Evolutionary conservation across 1,140 invertebrate species (phyloP).

Genomic region (Drosophila malerkotliana): DNA sequence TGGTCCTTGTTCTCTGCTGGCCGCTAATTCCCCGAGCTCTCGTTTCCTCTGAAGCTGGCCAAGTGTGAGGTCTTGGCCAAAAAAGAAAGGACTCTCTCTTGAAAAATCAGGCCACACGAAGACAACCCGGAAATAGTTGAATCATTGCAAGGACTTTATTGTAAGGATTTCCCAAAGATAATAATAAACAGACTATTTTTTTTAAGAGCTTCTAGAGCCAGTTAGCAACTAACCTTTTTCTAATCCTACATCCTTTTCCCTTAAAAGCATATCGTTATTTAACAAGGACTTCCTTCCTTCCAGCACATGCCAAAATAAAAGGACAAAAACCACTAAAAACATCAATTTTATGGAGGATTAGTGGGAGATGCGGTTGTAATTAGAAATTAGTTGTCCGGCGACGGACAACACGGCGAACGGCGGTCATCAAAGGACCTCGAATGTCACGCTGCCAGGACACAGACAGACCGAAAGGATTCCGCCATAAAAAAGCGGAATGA

Average conservation of each 20-base stretch:
- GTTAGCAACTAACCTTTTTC: background rate
- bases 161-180: background rate
- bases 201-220: background rate
- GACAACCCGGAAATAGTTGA: conserved; percentile 38
- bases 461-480: conserved; percentile 29
- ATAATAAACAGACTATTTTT: background rate
- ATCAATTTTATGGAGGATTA: conserved; percentile 23
- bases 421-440: conserved; percentile 31
- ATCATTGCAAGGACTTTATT: conserved; percentile 7
- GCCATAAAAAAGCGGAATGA: conserved; percentile 46
- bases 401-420: background rate
- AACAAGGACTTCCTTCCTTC: background rate
- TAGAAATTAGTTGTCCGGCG: background rate
- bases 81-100: conserved; percentile 8
- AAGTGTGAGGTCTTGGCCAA: conserved; percentile 10
- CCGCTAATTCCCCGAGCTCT: conserved; percentile 9
- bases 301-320: conserved; percentile 28
- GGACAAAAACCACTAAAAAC: conserved; percentile 9
- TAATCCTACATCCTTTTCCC: background rate
- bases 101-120: conserved; percentile 27
- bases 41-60: conserved; percentile 36
- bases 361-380: conserved; percentile 13
- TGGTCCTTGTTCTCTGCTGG: background rate
- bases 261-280: background rate
- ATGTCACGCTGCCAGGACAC: conserved; percentile 34